Evolutionary conservation across 2,113 vertebrate genomes (phyloP), one percentile per base, ranked within the genome.

Genomic region (Rhynchomys soricoides): DNA sequence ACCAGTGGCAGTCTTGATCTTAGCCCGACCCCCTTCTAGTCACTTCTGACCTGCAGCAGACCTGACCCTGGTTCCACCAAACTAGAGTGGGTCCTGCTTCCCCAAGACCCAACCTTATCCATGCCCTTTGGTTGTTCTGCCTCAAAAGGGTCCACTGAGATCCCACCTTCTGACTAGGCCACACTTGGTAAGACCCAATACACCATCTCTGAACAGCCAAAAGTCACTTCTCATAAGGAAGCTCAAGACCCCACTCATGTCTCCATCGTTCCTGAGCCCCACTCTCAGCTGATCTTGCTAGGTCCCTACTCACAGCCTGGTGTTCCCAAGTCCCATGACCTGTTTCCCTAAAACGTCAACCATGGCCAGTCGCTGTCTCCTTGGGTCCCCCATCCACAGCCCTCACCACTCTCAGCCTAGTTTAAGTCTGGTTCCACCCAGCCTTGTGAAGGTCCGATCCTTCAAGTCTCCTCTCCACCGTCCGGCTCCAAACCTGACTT

Each of bases 221-320:
- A 15, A 37, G 34, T 74, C 77, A 26, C 52, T 17, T 64, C 78
- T 55, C 22, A 26, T 68, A 19, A 48, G 16, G 29, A 43, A 34
- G 45, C 34, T 22, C 29, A 9, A 78, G 4, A 8, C 3, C 15
- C 45, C n/a, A 21, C 31, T 26, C 37, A 3, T 7, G 12, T 22
- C 0, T 10, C 57, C 57, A 64, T 86, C 24, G 50, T 21, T 55
- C 2, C 48, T 62, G 68, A 45, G 4, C 22, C n/a, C 31, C 10
- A 1, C 2, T 4, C 29, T 62, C 70, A 12, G 2, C 52, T 8
- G 64, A 48, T 7, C 62, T 55, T 0, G 1, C 24, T 34, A 48
- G 31, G 31, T 55, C 12, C 29, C 22, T 11, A 9, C 13, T 37
- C 37, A n/a, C 10, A 29, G 34, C 16, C 34, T 24, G 34, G 17